Evolutionary conservation across 2,888 invertebrate species (phyloP), one percentile per base, ranked within the genome.

Genomic region (Cosmia pyralina): DNA sequence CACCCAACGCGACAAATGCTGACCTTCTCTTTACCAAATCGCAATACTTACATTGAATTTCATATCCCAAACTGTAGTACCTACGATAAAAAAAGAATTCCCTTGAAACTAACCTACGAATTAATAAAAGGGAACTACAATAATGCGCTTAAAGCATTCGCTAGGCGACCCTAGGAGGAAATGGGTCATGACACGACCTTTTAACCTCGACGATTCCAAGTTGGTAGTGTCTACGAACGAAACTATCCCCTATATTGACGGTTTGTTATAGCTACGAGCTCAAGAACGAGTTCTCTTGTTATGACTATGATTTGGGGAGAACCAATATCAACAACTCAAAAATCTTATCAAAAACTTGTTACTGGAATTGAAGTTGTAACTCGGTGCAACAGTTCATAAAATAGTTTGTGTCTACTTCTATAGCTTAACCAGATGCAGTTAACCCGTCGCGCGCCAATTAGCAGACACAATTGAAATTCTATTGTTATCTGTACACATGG

Each of bases 111-210:
- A 5, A 22, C 38, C 13, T 28, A 38, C 1, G 7, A 62, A 78
- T 34, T n/a, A 22, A 63, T n/a, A 22, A 63, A 53, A 50, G 3
- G 2, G 62, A 74, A 68, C 44, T 55, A 75, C 46, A 64, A 66
- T 28, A 58, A 50, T 38, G 50, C 28, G 44, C n/a, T 57, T n/a
- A 57, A 4, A 34, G 52, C 65, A 48, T 46, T 34, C 28, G 22
- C 13, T 28, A 15, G 17, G 50, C 52, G 76, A 75, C 74, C 84
- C 72, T 55, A 22, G 63, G 62, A 59, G 50, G 66, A 85, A 84
- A 73, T 81, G 72, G 84, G 84, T 84, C 84, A 75, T 50, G 81
- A 83, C 84, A 75, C 46, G 81, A 83, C 83, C 75, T 58, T 44
- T 52, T 63, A 58, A 75, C 82, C 80, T 34, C 69, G 3, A 60